These are phyloP conservation scores for Thalassarche chlororhynchos DNA, from an alignment of 2,113 vertebrate species.

Conservation along the genomic window DNA sequence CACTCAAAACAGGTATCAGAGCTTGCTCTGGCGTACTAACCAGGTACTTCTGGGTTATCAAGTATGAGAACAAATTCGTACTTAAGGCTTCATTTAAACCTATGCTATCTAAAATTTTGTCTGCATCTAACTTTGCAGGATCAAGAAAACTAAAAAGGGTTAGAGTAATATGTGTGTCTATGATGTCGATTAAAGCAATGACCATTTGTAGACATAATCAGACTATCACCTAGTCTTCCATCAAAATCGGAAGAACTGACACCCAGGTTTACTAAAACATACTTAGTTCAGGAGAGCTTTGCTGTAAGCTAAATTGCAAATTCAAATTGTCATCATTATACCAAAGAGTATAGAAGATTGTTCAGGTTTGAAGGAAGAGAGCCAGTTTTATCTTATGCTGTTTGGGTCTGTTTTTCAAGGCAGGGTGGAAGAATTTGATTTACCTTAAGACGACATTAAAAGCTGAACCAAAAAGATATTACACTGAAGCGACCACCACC, in stretches of 20 bases:
- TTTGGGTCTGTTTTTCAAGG: not conserved
- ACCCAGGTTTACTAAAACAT: not conserved
- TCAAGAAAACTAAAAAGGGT: not conserved
- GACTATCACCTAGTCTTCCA: not conserved
- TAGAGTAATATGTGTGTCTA: not conserved
- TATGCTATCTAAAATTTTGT: not conserved
- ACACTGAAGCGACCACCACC: not conserved
- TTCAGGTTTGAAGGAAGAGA: not conserved
- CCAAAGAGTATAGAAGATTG: not conserved
- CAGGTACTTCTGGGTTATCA: not conserved
- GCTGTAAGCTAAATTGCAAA: not conserved
- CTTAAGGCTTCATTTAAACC: not conserved
- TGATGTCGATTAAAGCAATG: not conserved
- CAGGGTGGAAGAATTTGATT: not conserved
- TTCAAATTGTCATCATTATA: not conserved
- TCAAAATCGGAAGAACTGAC: not conserved
- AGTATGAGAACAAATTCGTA: not conserved
- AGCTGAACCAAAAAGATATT: not conserved
- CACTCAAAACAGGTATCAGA: not conserved
- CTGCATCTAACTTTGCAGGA: not conserved
- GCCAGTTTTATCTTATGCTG: not conserved
- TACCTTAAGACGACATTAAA: not conserved
- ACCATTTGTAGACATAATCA: not conserved
- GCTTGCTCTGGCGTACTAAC: not conserved
- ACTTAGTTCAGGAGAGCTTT: not conserved